These are phyloP conservation scores for Heliothis peltigera DNA, from an alignment of 2,888 invertebrate genomes.

Conservation along the genomic window DNA sequence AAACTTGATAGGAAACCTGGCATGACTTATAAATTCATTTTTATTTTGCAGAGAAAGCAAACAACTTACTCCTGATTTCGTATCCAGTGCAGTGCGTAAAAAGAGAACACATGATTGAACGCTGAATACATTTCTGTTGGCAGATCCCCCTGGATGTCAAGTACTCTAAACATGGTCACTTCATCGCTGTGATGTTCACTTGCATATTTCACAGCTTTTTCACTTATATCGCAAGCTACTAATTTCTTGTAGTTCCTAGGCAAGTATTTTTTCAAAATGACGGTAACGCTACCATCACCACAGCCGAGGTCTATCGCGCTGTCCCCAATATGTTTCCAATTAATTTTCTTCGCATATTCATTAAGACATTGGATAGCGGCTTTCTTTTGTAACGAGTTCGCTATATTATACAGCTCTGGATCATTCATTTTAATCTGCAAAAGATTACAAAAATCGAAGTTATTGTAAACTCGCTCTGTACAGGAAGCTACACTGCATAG, in stretches of 20 bases:
- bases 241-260: slow-evolving; percentile 86
- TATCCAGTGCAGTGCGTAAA: slow-evolving; percentile 59
- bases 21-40: no score
- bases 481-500: slow-evolving; percentile 36
- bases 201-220: slow-evolving; percentile 92
- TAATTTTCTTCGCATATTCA: slow-evolving; percentile 90
- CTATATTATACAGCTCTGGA: slow-evolving; percentile 91
- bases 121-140: slow-evolving; percentile 51
- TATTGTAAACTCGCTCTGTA: neutral
- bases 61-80: slow-evolving; percentile 56
- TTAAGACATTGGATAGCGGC: slow-evolving; percentile 88
- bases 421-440: slow-evolving; percentile 81
- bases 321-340: slow-evolving; percentile 85
- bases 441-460: neutral
- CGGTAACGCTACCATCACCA: slow-evolving; percentile 92
- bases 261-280: slow-evolving; percentile 90
- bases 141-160: slow-evolving; percentile 54
- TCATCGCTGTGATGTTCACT: slow-evolving; percentile 83
- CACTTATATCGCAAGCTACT: slow-evolving; percentile 92
- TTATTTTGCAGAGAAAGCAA: no score
- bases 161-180: slow-evolving; percentile 58
- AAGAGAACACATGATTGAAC: slow-evolving; percentile 61
- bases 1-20: no score
- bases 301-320: slow-evolving; percentile 91
- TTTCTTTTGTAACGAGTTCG: slow-evolving; percentile 91